Base-by-base conservation (phyloP, 1,140 invertebrate genomes). In the Eumaeus atala region DNA sequence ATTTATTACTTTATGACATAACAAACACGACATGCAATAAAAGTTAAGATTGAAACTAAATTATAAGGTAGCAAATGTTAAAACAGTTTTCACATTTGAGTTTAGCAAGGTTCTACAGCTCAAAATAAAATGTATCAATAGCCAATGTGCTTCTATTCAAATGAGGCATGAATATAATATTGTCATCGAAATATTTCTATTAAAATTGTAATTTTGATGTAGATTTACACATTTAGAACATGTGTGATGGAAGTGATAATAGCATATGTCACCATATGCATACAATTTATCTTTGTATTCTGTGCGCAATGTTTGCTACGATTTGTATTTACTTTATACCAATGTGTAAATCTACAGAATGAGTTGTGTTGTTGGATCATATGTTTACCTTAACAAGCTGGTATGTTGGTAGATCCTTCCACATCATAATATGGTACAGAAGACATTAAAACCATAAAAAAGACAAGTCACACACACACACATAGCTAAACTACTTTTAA, bases 351-450 rank as follows among this genome's bases (percentile, higher is more conserved):
- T 83, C 80, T 86, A 83, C 83, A 84, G 65, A 69, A 82, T 86
- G 79, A 83, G 63, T 68, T 59, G 68, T 72, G 70, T 66, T 64
- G 67, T 77, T 76, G 74, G 74, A 81, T 79, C 74, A 64, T 76
- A 59, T 72, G 21, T 77, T 88, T 89, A 89, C 88, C 87, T 89
- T 89, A 84, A 88, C 81, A 83, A 89, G 88, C 86, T 89, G 87
- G 81, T 88, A 89, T 82, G 88, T 86, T 83, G 88, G 88, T 83
- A 89, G 87, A 80, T 89, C 88, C 88, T 89, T 88, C 77, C 82
- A 82, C 78, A 81, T 80, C 74, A 82, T 77, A 73, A 74, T 79
- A 84, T 76, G 77, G 80, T 79, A 85, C 70, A 87, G 82, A 76
- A 74, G 80, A 87, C 77, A 82, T 84, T 84, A 86, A 87, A 87